A percentile compares a stretch with the other conserved stretches of the same genome.
phyloP scores from a whole-genome alignment of 2,888 invertebrate genomes.

The Diploptera punctata region DNA sequence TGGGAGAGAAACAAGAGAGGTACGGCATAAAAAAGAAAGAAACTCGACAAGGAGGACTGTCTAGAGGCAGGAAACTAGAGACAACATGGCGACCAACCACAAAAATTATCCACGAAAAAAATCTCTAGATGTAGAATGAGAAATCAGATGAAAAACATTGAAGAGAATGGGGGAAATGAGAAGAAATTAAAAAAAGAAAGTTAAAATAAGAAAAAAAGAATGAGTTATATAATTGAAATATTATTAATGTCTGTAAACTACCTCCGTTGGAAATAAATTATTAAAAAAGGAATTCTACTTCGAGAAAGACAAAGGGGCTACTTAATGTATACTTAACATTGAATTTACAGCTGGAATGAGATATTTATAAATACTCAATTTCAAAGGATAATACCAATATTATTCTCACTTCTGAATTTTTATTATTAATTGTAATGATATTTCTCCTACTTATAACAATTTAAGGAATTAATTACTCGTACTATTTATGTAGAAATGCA shows the following conservation, averaged over 20 bases:
- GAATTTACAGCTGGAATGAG: no score
- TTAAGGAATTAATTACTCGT: no score
- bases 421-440: no score
- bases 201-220: slow-evolving; percentile 26
- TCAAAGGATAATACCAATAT: no score
- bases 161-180: background rate
- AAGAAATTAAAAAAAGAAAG: slow-evolving; percentile 10
- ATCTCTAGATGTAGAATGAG: slow-evolving; percentile 8
- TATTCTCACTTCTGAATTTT: no score
- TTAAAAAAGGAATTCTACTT: background rate
- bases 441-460: no score
- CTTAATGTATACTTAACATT: background rate
- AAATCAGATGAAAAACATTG: slow-evolving; percentile 28
- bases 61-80: slow-evolving; percentile 19
- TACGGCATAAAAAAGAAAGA: slow-evolving; percentile 8
- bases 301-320: background rate
- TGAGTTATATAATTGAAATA: slow-evolving; percentile 24
- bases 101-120: slow-evolving; percentile 15
- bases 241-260: slow-evolving; percentile 20
- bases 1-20: slow-evolving; percentile 5
- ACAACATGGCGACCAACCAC: slow-evolving; percentile 25
- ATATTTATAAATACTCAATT: no score
- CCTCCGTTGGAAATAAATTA: slow-evolving; percentile 25
- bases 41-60: slow-evolving; percentile 8
- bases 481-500: no score